Evolutionary conservation across 2,888 invertebrate genomes (phyloP), one percentile per base, ranked within the genome.

Genomic region (Rugalucina vietnamica): DNA sequence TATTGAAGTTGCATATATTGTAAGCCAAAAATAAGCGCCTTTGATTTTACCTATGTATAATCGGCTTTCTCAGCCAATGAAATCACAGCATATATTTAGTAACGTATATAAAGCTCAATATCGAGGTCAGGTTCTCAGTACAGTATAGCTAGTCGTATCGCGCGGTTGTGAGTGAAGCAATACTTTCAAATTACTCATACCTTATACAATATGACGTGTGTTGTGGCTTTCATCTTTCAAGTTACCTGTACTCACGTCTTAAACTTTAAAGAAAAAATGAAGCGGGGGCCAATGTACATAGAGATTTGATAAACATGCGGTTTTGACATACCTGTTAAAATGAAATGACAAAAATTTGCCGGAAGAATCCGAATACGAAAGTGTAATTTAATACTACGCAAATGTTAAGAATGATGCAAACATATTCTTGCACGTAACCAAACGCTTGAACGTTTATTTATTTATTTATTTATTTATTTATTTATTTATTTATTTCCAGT

Each of bases 1-100:
- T 75, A 82, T 82, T 85, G 85, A 82, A 72, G 76, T 43, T 65
- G 49, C 72, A 72, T 72, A 72, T 72, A 72, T 49, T 72, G 72
- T 72, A 39, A 24, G 39, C 72, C 72, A 39, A 72, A 72, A 72
- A 43, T 65, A 65, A 65, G 32, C 34, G 12, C 65, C 34, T 65
- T 34, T 60, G 60, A 39, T 39, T 72, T 72, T 49, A 43, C 39
- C 49, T 49, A 72, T 72, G 49, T 72, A 72, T 72, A 43, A 49
- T 72, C 34, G 72, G 43, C 39, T 43, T 1, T 27, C 43, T 72
- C 39, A 72, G 72, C 72, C 72, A 72, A 72, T 72, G 12, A 34
- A 10, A 39, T 3, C 2, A 24, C 5, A 29, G 12, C 8, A 39
- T 72, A 72, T 72, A 24, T 72, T 72, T 72, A 72, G 72, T 1